These are phyloP conservation scores for Calypte anna DNA, from an alignment of 2,113 vertebrate species.

Conservation along the genomic window DNA sequence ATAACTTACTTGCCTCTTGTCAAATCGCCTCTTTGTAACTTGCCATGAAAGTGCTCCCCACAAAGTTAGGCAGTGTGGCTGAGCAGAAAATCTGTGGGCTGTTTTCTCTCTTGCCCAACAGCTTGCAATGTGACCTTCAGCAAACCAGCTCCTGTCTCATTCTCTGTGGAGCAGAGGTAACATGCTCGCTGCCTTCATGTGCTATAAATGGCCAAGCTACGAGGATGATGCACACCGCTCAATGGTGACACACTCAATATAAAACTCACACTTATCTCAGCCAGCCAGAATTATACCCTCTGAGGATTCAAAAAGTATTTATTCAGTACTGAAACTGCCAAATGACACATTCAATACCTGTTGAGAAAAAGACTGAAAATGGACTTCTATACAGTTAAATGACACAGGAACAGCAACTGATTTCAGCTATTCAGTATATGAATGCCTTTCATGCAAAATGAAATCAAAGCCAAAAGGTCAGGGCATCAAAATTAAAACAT, in stretches of 20 bases:
- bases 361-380: background rate
- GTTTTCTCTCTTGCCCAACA: background rate
- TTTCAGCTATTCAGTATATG: background rate
- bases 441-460: background rate
- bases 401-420: background rate
- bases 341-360: background rate
- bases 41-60: background rate
- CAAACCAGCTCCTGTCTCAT: background rate
- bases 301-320: background rate
- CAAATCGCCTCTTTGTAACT: background rate
- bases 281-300: background rate
- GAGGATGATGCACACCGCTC: background rate
- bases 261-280: constrained; percentile 22
- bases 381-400: background rate
- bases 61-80: background rate
- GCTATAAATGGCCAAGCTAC: background rate
- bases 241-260: background rate
- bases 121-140: background rate
- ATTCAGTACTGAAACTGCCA: background rate
- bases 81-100: constrained; percentile 4
- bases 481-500: background rate
- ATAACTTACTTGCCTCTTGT: background rate
- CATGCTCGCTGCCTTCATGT: background rate
- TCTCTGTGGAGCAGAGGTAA: background rate
- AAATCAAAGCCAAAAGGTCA: background rate